Evolutionary conservation across 2,888 invertebrate genomes (phyloP).

Genomic region (Caenorhabditis japonica): DNA sequence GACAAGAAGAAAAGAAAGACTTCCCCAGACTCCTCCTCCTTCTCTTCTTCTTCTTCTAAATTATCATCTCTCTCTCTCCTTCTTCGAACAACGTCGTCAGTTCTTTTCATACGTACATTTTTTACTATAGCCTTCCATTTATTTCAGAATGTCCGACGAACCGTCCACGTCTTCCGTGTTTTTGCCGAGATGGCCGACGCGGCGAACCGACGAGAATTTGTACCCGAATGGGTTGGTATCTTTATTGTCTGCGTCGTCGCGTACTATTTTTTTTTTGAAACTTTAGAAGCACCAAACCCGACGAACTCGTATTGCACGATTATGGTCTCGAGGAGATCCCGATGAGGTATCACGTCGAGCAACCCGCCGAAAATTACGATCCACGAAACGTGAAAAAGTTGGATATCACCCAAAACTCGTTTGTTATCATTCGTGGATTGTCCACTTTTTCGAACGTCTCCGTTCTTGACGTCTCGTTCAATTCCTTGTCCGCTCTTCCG

Average conservation of each 20-base stretch:
- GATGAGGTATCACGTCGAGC: slow-evolving; percentile 32
- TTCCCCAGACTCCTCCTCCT: slow-evolving; percentile 35
- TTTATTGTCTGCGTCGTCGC: no score
- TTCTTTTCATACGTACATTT: no score
- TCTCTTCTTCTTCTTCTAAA: slow-evolving; percentile 8
- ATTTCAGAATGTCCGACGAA: slow-evolving; percentile 12
- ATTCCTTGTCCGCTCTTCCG: slow-evolving; percentile 85
- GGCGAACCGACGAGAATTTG: slow-evolving; percentile 35
- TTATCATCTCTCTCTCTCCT: slow-evolving; percentile 25
- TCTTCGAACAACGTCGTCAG: neutral
- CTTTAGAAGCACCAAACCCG: slow-evolving; percentile 25
- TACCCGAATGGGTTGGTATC: slow-evolving; percentile 43
- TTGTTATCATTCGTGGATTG: slow-evolving; percentile 48
- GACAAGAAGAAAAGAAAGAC: slow-evolving; percentile 3
- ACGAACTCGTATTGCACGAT: slow-evolving; percentile 48
- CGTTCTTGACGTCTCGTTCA: slow-evolving; percentile 82
- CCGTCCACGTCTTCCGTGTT: slow-evolving; percentile 36
- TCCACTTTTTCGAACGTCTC: slow-evolving; percentile 55
- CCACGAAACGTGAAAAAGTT: slow-evolving; percentile 54
- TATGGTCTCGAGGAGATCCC: slow-evolving; percentile 55
- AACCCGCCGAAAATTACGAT: slow-evolving; percentile 46
- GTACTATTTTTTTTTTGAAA: neutral
- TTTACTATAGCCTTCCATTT: neutral
- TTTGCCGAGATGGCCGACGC: slow-evolving; percentile 21
- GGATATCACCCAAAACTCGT: slow-evolving; percentile 57